Base-by-base conservation (phyloP, 2,888 invertebrate genomes). In the Polyommatus icarus region DNA sequence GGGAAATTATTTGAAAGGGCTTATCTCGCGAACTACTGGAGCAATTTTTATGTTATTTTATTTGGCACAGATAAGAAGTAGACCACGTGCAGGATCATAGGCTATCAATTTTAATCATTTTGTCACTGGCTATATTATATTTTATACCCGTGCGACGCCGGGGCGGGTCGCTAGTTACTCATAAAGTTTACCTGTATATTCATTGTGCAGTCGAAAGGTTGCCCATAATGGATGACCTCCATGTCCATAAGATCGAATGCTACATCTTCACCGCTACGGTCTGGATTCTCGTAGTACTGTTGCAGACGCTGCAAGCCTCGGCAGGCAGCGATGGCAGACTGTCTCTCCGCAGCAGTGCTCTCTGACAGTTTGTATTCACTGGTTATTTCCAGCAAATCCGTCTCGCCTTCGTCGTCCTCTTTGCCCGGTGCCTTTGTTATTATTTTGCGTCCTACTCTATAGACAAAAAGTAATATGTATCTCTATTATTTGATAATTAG, bases 251-350 rank as follows among this genome's bases (percentile, higher is more conserved):
- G 91, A 83, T 96, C 96, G 83, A 96, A 96, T 83, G 87, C 92
- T 5, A 96, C 96, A 83, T 96, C 96, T 84, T 96, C 95, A 79
- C 89, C 91, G 79, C 93, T 95, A 83, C 95, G 94, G 77, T 94
- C 93, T 12, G 95, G 95, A 81, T 95, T 94, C 82, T 95, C 95
- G 84, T 96, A 95, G 83, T 95, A 95, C 83, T 95, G 95, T 85
- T 95, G 95, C 81, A 96, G 92, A 79, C 95, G 94, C 79, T 95
- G 95, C 78, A 95, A 94, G 20, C 96, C 96, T 76, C 95, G 95
- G 80, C 96, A 95, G 0, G 97, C 96, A 80, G 96, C 96, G 82
- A 96, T 94, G 7, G 96, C 95, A 0, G 96, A 95, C 75, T 95
- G 89, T 18, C 96, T 93, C 87, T 97, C 97, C 10, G 95, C 95